phyloP scores from a whole-genome alignment of 2,113 vertebrate species.

The Pithys albifrons region DNA sequence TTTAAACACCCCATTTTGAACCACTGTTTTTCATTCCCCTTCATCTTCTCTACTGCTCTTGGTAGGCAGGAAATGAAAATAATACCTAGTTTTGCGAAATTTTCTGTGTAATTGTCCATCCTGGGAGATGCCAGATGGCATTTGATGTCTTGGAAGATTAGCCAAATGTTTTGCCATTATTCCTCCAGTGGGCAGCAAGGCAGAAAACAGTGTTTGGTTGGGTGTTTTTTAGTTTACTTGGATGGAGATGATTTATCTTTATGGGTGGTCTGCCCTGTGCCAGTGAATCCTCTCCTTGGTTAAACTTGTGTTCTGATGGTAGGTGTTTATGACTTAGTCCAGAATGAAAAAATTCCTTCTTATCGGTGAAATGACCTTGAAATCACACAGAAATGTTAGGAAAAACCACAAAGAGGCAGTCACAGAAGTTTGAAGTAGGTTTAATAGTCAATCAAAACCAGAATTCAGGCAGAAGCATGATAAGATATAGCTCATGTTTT shows the following conservation, averaged over 20 bases:
- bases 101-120: neutral
- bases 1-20: neutral
- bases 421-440: neutral
- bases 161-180: neutral
- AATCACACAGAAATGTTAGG: neutral
- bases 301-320: neutral
- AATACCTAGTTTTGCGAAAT: neutral
- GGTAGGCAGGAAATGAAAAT: neutral
- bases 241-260: neutral
- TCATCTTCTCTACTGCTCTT: neutral
- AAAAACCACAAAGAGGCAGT: neutral
- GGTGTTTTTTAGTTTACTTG: neutral
- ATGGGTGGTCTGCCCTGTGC: neutral
- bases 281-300: neutral
- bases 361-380: neutral
- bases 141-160: neutral
- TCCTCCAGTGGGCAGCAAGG: neutral
- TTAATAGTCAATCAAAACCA: neutral
- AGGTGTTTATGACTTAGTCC: neutral
- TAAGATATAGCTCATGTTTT: neutral
- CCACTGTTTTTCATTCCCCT: neutral
- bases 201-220: neutral
- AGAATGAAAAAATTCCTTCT: neutral
- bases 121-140: neutral
- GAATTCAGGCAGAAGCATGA: neutral